Conservation (phyloP, 2,113 vertebrate genomes). For the Callipepla squamata region DNA sequence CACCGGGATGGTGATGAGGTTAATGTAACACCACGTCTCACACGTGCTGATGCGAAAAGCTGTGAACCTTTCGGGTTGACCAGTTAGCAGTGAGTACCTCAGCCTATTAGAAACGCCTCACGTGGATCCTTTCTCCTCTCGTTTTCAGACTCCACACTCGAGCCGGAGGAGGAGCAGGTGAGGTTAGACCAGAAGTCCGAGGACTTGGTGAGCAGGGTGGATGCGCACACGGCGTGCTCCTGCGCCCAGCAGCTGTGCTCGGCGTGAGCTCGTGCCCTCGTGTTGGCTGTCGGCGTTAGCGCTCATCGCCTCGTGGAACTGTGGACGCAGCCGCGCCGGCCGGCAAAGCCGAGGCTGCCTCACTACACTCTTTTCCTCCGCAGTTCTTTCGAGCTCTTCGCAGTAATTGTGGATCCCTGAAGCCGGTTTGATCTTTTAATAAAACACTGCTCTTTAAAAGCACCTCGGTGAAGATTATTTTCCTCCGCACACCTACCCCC, state of each 20-base stretch:
- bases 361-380: not conserved
- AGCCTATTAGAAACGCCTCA: accelerated
- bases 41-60: not conserved
- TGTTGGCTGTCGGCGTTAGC: accelerated
- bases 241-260: not conserved
- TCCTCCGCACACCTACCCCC: accelerated
- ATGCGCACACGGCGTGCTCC: not conserved
- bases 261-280: not conserved
- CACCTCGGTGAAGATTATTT: accelerated
- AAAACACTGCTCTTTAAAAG: not conserved
- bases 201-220: not conserved
- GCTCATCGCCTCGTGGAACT: not conserved
- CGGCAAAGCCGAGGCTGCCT: not conserved
- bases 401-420: not conserved
- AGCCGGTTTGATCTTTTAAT: not conserved
- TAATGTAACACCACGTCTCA: not conserved
- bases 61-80: accelerated
- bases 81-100: not conserved
- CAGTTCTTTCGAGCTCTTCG: not conserved
- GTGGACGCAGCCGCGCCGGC: not conserved
- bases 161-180: not conserved
- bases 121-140: too few species aligned
- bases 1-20: not conserved
- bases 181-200: constrained; percentile 32
- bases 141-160: not conserved